These are phyloP conservation scores for Myopa tessellatipennis DNA, from an alignment of 2,888 invertebrate genomes.

Conservation along the genomic window DNA sequence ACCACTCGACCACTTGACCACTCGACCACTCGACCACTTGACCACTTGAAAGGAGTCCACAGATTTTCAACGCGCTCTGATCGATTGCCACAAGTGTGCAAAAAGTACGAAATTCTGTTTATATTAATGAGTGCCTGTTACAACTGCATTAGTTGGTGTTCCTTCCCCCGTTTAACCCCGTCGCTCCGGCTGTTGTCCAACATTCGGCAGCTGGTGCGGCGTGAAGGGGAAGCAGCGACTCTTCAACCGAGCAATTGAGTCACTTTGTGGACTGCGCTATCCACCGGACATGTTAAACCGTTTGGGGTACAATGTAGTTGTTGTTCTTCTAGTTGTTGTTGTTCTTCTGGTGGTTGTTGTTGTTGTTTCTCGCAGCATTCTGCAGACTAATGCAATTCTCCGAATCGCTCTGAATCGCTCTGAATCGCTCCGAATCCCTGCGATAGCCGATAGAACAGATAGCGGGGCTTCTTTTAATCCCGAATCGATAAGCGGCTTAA, in stretches of 20 bases:
- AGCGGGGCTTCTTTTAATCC: constrained; percentile 30
- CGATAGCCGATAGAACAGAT: not conserved
- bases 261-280: constrained; percentile 5
- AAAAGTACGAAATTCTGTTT: constrained; percentile 1
- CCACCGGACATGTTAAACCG: constrained; percentile 8
- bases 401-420: constrained; percentile 5
- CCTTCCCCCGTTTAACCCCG: not conserved
- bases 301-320: constrained; percentile 6
- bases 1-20: not conserved
- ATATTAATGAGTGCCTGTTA: not conserved
- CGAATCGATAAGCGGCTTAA: constrained; percentile 32
- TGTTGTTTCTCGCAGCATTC: not conserved
- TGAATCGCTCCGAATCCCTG: not conserved
- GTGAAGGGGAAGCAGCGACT: not conserved
- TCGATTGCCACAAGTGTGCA: not conserved
- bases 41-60: not conserved
- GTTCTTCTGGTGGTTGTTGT: not conserved
- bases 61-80: constrained; percentile 4
- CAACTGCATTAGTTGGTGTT: constrained; percentile 7
- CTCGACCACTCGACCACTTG: not conserved
- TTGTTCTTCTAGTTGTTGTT: not conserved
- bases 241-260: constrained; percentile 9
- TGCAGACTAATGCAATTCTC: constrained; percentile 23
- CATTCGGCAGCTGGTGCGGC: too few relatives aligned
- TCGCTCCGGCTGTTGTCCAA: too few relatives aligned